Conservation (phyloP, 2,113 vertebrate species). For the Zootoca vivipara region DNA sequence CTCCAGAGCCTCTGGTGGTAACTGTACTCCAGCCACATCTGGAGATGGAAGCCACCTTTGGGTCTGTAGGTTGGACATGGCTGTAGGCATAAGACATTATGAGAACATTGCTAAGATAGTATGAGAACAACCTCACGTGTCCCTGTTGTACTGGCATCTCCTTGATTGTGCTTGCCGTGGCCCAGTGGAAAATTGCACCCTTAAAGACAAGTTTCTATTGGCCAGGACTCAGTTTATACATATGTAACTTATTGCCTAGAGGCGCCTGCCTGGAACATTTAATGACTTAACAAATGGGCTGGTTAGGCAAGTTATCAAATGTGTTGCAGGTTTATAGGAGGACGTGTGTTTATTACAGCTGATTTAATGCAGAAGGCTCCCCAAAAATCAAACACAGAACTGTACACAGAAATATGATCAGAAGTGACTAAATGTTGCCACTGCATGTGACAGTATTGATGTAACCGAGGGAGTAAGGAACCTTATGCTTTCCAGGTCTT, state of each 20-base stretch:
- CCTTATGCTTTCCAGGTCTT: too few relatives aligned
- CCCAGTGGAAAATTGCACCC: not conserved
- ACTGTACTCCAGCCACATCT: too few relatives aligned
- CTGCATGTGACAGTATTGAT: too few relatives aligned
- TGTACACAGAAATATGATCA: not conserved
- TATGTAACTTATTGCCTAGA: not conserved
- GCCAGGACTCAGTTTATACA: not conserved
- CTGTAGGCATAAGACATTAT: not conserved
- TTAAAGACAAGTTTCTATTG: not conserved
- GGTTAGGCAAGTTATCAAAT: not conserved
- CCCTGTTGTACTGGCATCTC: too few relatives aligned
- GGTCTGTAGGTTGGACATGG: not conserved
- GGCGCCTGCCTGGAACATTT: not conserved
- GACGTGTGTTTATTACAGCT: not conserved
- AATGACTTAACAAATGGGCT: not conserved
- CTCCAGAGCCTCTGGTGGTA: too few relatives aligned
- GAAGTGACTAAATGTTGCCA: not conserved
- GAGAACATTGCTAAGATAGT: too few relatives aligned
- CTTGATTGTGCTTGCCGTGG: not conserved
- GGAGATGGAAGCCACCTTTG: not conserved
- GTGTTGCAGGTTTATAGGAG: not conserved
- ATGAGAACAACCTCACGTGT: too few relatives aligned
- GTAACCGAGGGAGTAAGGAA: too few relatives aligned
- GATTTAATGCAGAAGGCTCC: not conserved
- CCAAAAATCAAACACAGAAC: not conserved